phyloP scores from a whole-genome alignment of 2,113 vertebrate species.

The Terrapene triunguis region DNA sequence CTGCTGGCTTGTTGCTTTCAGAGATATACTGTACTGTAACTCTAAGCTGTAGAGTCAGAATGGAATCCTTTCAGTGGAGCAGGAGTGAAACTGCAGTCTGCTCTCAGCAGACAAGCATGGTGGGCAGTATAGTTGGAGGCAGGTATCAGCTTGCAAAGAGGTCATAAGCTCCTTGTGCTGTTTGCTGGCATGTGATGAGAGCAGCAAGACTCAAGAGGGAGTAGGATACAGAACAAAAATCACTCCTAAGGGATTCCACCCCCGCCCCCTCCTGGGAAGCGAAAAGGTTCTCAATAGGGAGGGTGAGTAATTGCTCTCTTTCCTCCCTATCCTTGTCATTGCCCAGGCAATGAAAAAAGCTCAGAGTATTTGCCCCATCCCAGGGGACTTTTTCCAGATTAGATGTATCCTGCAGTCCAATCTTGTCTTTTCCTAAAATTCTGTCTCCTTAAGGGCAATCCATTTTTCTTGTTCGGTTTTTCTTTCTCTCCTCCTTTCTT shows the following conservation, averaged over 20 bases:
- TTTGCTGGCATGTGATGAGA: neutral
- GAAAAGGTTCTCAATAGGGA: neutral
- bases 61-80: neutral
- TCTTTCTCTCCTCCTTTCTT: neutral
- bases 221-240: neutral
- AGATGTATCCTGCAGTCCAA: neutral
- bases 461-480: neutral
- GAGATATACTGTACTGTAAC: neutral
- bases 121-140: neutral
- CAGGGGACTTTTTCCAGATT: neutral
- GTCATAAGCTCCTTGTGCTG: neutral
- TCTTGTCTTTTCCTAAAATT: neutral
- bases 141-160: neutral
- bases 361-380: neutral
- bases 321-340: neutral
- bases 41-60: neutral
- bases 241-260: rapidly evolving
- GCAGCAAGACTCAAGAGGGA: rapidly evolving
- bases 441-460: neutral
- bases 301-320: neutral
- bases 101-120: neutral
- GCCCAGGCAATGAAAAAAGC: neutral
- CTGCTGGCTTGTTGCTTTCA: neutral
- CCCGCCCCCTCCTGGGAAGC: neutral
- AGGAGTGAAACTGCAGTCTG: neutral